These are phyloP conservation scores for Cerastis leucographa DNA, from an alignment of 2,888 invertebrate species.

Conservation along the genomic window DNA sequence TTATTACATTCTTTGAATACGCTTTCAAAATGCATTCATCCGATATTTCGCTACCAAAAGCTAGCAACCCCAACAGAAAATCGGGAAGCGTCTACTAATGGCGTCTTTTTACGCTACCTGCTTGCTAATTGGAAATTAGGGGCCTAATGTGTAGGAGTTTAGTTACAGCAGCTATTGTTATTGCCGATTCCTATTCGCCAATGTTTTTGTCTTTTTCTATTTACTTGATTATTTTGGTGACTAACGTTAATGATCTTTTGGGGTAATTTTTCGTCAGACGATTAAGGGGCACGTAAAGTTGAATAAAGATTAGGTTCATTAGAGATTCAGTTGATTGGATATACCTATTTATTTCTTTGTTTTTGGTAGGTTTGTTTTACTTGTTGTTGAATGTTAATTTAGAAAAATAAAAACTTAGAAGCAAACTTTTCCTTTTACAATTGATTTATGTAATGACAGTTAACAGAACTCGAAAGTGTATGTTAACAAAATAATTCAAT, in stretches of 20 bases:
- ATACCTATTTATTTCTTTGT: background rate
- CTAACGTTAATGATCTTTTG: slow-evolving; percentile 53
- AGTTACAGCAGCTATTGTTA: slow-evolving; percentile 85
- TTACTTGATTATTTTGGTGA: slow-evolving; percentile 74
- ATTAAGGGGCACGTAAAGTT: slow-evolving; percentile 50
- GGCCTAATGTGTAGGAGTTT: slow-evolving; percentile 87
- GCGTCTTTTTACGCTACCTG: slow-evolving; percentile 90
- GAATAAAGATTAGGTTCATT: slow-evolving; percentile 35
- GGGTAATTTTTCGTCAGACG: slow-evolving; percentile 37
- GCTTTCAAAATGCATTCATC: slow-evolving; percentile 39
- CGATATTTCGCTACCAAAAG: slow-evolving; percentile 31
- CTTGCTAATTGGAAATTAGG: slow-evolving; percentile 90
- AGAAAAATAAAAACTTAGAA: background rate
- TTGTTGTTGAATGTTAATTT: background rate
- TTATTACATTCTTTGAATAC: background rate
- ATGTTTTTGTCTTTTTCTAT: slow-evolving; percentile 79
- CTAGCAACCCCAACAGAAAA: slow-evolving; percentile 65
- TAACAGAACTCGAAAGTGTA: background rate
- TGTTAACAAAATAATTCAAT: background rate
- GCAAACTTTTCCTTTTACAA: background rate
- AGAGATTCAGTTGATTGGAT: slow-evolving; percentile 28
- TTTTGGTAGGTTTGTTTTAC: background rate
- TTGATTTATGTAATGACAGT: background rate
- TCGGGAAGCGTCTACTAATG: slow-evolving; percentile 85
- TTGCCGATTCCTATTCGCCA: slow-evolving; percentile 84